Conservation (phyloP, 1,140 invertebrate species). For the Anoplolepis gracilipes region DNA sequence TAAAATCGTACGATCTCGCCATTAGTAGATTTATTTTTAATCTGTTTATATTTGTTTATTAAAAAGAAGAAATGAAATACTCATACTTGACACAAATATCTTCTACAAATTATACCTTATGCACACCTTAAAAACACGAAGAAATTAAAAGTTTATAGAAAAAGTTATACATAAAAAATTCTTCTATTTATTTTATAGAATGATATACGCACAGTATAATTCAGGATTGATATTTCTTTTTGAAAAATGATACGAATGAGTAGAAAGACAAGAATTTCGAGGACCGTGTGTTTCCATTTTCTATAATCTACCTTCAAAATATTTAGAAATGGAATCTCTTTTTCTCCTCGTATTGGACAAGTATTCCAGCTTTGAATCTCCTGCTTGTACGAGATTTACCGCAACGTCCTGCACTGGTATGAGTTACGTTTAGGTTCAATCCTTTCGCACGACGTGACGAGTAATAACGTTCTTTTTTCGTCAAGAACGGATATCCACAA, state of each 20-base stretch:
- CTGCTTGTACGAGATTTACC: slow-evolving; percentile 34
- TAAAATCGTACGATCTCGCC: not conserved
- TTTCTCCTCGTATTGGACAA: slow-evolving; percentile 6
- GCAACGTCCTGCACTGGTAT: not conserved
- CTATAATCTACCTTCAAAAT: slow-evolving; percentile 24
- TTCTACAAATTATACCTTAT: no score
- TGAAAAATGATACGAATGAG: not conserved
- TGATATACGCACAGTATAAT: not conserved
- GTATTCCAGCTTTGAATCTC: slow-evolving; percentile 18
- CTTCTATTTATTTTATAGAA: not conserved
- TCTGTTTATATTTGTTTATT: no score
- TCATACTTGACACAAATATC: not conserved
- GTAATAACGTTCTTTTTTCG: slow-evolving; percentile 26
- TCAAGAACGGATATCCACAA: slow-evolving; percentile 30
- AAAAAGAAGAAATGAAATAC: not conserved
- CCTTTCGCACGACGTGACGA: slow-evolving; percentile 38
- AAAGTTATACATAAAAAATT: not conserved
- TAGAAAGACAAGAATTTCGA: not conserved
- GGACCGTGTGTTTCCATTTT: slow-evolving; percentile 31
- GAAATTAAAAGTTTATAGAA: not conserved
- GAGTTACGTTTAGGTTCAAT: slow-evolving; percentile 38
- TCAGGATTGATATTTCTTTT: not conserved
- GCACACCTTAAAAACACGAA: not conserved
- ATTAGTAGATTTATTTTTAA: not conserved
- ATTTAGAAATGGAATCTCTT: slow-evolving; percentile 2